Evolutionary conservation across 2,797 vertebrate genomes (phyloP), one percentile per base, ranked within the genome.

Genomic region (Pyrrhura leucotis): DNA sequence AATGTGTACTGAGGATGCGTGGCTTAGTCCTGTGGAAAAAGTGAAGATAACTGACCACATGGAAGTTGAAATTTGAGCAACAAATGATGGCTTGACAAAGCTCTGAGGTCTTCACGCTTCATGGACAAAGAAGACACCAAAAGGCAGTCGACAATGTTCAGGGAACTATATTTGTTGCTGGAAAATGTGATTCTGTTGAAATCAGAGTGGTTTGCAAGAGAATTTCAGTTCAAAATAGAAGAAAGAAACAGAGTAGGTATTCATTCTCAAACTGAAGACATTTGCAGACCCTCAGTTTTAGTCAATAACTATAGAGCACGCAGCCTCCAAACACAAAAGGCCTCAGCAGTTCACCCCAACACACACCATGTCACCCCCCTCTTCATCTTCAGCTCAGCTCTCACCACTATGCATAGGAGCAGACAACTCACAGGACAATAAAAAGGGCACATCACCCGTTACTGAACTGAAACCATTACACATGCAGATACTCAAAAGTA

Each of bases 1-100:
- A 14, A 2, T n/a, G 9, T 6, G 6, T 6, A 21, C 2, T 1
- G 18, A 39, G 14, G 7, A 5, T 37, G 39, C 2, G 2, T 0
- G 0, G 19, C 15, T 10, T 26, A 37, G 26, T 44, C 42, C 39
- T 1, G 22, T 4, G 44, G 44, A 44, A 16, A 35, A 61, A 48
- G 44, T 2, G 2, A 29, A 14, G 54, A 29, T 6, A 26, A 71
- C 25, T 8, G 68, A 39, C 35, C 35, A n/a, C 6, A 26, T 17
- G 59, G 77, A 44, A 65, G 42, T 3, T 6, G 69, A 71, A n/a
- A 59, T 85, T 14, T 44, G 85, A 74, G 81, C 42, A 53, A 6
- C 31, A 22, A 12, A 21, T 22, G 88, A 13, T 35, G 53, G 42
- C 23, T 42, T 5, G 29, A 6, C 18, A 13, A 69, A 35, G 80